A percentile compares a stretch with the other conserved stretches of the same genome.
These are phyloP conservation scores for Allygus modestus DNA, from an alignment of 2,888 invertebrate genomes.

Conservation along the genomic window DNA sequence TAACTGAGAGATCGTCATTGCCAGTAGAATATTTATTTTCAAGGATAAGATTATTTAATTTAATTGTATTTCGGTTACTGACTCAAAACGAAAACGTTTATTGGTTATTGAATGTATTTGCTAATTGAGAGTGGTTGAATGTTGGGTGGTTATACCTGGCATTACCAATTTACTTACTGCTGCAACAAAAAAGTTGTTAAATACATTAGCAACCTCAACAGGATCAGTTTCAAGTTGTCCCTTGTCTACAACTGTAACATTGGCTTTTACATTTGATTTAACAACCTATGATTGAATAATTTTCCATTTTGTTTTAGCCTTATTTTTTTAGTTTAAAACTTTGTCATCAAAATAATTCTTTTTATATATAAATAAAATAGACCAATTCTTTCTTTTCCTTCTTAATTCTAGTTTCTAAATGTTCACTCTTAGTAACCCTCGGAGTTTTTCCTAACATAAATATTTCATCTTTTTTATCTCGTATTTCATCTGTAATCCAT, in stretches of 20 bases:
- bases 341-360: background rate
- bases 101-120: background rate
- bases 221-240: background rate
- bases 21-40: constrained; percentile 31
- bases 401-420: background rate
- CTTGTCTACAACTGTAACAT: background rate
- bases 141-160: background rate
- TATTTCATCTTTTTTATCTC: background rate
- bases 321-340: background rate
- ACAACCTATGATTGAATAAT: background rate
- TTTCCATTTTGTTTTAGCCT: background rate
- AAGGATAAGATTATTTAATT: constrained; percentile 2
- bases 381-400: background rate
- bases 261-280: background rate
- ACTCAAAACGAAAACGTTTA: background rate
- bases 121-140: background rate
- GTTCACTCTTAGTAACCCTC: background rate
- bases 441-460: background rate
- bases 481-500: background rate
- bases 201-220: background rate
- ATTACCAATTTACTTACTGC: background rate
- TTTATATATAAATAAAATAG: background rate
- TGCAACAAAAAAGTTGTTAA: constrained; percentile 8
- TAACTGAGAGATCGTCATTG: background rate
- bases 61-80: background rate